A percentile compares a stretch with the other conserved stretches of the same genome.
Evolutionary conservation across 2,113 vertebrate species (phyloP).

Genomic region (Eira barbara): DNA sequence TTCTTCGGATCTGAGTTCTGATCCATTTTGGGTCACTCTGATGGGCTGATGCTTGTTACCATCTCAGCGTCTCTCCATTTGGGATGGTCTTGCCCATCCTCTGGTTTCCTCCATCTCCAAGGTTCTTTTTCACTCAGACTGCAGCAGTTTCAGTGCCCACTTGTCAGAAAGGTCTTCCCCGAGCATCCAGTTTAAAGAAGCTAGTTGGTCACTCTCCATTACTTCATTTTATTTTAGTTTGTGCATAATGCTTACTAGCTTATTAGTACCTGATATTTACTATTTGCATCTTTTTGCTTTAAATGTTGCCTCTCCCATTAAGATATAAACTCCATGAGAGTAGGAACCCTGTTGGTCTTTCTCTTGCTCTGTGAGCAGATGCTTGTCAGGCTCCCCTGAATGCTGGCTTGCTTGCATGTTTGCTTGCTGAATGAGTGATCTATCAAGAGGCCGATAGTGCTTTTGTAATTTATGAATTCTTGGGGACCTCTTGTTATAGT

Average conservation of each 20-base stretch:
- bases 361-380: neutral
- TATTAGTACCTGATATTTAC: neutral
- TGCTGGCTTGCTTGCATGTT: neutral
- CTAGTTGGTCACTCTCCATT: neutral
- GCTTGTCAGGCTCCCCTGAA: neutral
- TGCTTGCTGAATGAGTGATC: neutral
- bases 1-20: neutral
- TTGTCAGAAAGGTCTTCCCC: neutral
- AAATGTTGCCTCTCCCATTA: neutral
- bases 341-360: neutral
- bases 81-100: neutral
- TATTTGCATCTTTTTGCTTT: neutral
- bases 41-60: neutral
- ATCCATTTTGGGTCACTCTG: neutral
- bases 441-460: neutral
- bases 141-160: neutral
- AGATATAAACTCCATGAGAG: neutral
- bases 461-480: slow-evolving; percentile 18
- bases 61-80: neutral
- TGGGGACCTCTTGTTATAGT: neutral
- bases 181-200: neutral
- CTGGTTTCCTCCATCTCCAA: neutral
- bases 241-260: neutral
- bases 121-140: neutral
- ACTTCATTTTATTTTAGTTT: neutral